Conservation (phyloP, 2,113 vertebrate genomes). For the Holacanthus passer region DNA sequence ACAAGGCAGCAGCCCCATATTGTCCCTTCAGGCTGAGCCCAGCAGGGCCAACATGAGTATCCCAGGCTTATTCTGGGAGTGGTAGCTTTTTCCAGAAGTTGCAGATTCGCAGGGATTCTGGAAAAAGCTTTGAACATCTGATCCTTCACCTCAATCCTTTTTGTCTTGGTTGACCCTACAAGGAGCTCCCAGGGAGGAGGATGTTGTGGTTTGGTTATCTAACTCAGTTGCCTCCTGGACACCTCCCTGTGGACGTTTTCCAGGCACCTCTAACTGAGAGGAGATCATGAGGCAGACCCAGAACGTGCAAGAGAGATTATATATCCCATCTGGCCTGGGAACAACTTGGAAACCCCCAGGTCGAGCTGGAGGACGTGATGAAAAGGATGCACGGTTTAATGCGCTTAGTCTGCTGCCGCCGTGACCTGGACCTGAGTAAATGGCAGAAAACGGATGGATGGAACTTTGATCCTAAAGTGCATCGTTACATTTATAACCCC, state of each 20-base stretch:
- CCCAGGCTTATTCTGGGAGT: no score
- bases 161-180: background rate
- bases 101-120: background rate
- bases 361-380: background rate
- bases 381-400: background rate
- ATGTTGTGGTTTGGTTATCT: background rate
- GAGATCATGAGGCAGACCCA: background rate
- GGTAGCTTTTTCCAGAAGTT: background rate
- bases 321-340: no score
- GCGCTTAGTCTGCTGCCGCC: background rate
- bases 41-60: background rate
- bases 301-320: background rate
- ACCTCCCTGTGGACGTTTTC: background rate
- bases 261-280: background rate
- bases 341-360: background rate
- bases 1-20: background rate
- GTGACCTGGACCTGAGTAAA: background rate
- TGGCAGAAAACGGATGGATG: background rate
- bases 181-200: no score
- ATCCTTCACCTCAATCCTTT: background rate
- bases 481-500: background rate
- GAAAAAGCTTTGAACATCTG: background rate
- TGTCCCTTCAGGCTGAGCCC: background rate
- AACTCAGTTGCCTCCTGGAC: background rate
- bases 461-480: background rate